These are phyloP conservation scores for Gandaritis pyraliata DNA, from an alignment of 2,888 invertebrate species.

Conservation along the genomic window DNA sequence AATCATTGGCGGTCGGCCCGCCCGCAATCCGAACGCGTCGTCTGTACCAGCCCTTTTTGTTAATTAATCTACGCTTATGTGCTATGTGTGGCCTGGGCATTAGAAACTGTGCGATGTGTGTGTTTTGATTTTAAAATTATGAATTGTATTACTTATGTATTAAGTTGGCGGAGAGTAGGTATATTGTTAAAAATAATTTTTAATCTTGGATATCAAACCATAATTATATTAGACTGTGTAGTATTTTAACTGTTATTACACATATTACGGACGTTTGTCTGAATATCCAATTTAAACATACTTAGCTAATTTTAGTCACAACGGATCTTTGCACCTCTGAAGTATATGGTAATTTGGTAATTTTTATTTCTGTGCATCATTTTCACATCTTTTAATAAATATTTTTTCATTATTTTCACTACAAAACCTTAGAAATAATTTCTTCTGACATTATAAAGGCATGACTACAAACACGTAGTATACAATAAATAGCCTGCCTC, in stretches of 20 bases:
- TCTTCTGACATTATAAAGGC: conserved; percentile 19
- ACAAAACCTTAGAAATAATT: background rate
- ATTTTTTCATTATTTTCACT: background rate
- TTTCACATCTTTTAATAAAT: no score
- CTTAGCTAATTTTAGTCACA: no score
- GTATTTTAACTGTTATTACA: no score
- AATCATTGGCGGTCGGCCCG: conserved; percentile 75
- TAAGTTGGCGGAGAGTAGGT: no score
- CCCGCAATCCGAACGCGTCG: conserved; percentile 69
- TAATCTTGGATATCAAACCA: no score
- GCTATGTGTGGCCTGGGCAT: conserved; percentile 18
- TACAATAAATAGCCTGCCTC: conserved; percentile 54
- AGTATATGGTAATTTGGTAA: no score
- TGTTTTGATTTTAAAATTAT: background rate
- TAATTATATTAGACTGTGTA: no score
- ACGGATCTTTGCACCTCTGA: no score
- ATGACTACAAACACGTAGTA: conserved; percentile 25
- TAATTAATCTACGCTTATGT: conserved; percentile 73
- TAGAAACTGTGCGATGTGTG: background rate
- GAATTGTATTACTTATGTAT: background rate
- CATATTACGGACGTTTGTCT: no score
- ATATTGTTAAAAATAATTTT: no score
- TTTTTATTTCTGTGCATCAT: no score
- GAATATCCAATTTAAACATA: no score
- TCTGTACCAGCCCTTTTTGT: conserved; percentile 73